Conservation (phyloP, 2,888 invertebrate genomes). For the Zygogramma bicolorata region DNA sequence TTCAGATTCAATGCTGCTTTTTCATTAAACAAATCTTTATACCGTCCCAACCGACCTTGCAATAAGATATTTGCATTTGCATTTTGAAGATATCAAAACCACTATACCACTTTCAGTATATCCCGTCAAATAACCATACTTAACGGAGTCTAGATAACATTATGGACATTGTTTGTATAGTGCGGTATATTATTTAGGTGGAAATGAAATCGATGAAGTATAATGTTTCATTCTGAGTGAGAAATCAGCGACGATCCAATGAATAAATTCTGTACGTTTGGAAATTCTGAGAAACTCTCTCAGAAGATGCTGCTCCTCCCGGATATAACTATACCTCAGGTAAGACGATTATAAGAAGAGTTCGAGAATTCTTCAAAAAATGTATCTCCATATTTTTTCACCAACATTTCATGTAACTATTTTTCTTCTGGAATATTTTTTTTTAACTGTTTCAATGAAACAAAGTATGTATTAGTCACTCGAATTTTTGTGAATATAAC, state of each 20-base stretch:
- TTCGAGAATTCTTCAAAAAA: too few species aligned
- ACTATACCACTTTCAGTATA: background rate
- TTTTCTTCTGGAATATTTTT: background rate
- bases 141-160: background rate
- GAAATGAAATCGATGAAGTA: background rate
- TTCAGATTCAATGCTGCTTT: too few species aligned
- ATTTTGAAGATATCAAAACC: background rate
- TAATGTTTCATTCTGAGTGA: background rate
- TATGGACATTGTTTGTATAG: background rate
- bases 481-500: too few species aligned
- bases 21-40: too few species aligned
- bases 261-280: slow-evolving; percentile 60
- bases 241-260: slow-evolving; percentile 37
- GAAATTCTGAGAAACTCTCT: slow-evolving; percentile 57
- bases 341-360: too few species aligned
- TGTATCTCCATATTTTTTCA: too few species aligned
- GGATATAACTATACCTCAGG: slow-evolving; percentile 63
- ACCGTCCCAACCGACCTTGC: too few species aligned
- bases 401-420: background rate
- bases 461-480: too few species aligned
- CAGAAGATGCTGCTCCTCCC: slow-evolving; percentile 60
- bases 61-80: too few species aligned
- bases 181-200: background rate
- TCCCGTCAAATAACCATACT: background rate
- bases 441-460: too few species aligned